These are phyloP conservation scores for Caenorhabditis elegans DNA, from an alignment of 1,140 invertebrate genomes.

Conservation along the genomic window DNA sequence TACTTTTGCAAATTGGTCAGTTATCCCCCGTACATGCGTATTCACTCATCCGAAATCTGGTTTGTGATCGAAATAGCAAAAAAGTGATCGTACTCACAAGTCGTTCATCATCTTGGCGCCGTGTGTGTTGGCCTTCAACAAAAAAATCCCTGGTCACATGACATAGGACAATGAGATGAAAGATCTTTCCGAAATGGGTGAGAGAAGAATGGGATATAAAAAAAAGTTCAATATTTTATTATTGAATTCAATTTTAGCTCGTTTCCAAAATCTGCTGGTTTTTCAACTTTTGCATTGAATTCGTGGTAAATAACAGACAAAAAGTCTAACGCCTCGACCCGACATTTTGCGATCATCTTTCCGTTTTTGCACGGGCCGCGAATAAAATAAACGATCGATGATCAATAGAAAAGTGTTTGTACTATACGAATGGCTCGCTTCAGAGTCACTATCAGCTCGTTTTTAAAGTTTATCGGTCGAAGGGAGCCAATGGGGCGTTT, in stretches of 20 bases:
- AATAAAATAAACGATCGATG: not conserved
- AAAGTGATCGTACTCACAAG: constrained; percentile 13
- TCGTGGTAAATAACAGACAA: not conserved
- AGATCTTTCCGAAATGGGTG: not conserved
- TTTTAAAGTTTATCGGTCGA: not conserved
- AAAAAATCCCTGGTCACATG: not conserved
- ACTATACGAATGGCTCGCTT: constrained; percentile 15
- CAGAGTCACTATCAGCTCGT: not conserved
- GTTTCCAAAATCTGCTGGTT: too few species aligned
- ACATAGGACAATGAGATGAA: constrained; percentile 4
- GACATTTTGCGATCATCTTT: not conserved
- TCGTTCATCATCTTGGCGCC: constrained; percentile 28
- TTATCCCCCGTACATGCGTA: not conserved
- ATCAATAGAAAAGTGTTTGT: constrained; percentile 10
- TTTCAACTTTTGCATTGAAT: not conserved
- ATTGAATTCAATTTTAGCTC: too few species aligned
- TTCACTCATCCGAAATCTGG: constrained; percentile 14
- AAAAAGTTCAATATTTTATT: not conserved
- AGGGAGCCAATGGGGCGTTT: not conserved
- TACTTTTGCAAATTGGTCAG: not conserved
- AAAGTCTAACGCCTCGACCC: not conserved
- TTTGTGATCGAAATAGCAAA: constrained; percentile 1
- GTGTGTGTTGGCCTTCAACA: not conserved
- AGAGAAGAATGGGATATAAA: not conserved
- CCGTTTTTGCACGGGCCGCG: not conserved